Base-by-base conservation (phyloP, 2,797 vertebrate species). In the Pseudochaenichthys georgianus region DNA sequence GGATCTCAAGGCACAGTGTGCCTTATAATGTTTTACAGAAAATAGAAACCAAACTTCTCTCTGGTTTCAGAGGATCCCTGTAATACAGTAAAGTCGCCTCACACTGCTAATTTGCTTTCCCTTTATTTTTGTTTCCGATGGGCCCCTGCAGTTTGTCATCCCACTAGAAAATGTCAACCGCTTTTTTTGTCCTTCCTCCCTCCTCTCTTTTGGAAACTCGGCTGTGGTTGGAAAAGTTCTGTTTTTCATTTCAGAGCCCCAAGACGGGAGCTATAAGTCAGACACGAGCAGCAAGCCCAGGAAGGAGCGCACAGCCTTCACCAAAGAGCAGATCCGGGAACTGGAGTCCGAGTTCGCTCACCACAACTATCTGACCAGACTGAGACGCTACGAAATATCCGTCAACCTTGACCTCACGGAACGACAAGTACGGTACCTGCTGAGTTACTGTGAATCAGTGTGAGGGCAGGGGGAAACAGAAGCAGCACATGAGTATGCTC, bases 311-410 rank as follows among this genome's bases (percentile, higher is more conserved):
- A 98, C 97, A 78, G 97, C 97, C 62, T 98, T 98, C 91, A 98
- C 97, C 91, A 98, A 98, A 91, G 97, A 98, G 59, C 97, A 98
- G 88, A 98, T 98, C 84, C 94, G 96, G 91, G 97, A 98, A 88
- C 93, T 98, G 84, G 97, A 98, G 94, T 96, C 97, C n/a, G 97
- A 98, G 88, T 98, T 98, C 88, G 96, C 97, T 76, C 97, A 98
- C 91, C 97, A 97, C 92, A 98, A 98, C 94, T 98, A 98, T 94
- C 94, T 98, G 94, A 98, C 97, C 74, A 95, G 97, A 83, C 96
- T 98, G 93, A 96, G 97, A 87, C 87, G 97, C 93, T 98, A 98
- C 41, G 97, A 98, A 90, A 98, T 98, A 84, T 97, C 97, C 53
- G 97, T 98, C 90, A 98, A 98, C 87, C 94, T 98, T 82, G 97